Percentiles rank a stretch among this genome's conserved stretches.
Evolutionary conservation across 1,140 invertebrate genomes (phyloP).

Genomic region (Xylocopa sonorina): DNA sequence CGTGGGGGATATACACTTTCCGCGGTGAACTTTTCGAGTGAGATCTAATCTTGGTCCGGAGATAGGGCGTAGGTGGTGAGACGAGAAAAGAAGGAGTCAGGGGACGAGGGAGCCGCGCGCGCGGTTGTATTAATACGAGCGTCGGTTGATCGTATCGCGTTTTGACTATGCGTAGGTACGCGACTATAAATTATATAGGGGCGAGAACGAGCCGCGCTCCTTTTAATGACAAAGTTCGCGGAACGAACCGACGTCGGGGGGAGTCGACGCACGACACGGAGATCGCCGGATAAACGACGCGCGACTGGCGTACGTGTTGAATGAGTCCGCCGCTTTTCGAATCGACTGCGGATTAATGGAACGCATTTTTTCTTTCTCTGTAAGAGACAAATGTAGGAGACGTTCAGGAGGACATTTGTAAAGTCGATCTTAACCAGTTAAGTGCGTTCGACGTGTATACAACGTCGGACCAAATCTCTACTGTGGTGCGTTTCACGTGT

Average conservation of each 20-base stretch:
- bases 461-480: no score
- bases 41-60: slow-evolving; percentile 47
- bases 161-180: slow-evolving; percentile 50
- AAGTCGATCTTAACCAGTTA: no score
- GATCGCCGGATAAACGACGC: slow-evolving; percentile 12
- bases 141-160: slow-evolving; percentile 44
- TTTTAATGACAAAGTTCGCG: slow-evolving; percentile 46
- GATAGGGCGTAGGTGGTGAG: slow-evolving; percentile 38
- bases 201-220: slow-evolving; percentile 26
- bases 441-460: no score
- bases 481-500: no score
- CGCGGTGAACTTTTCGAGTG: slow-evolving; percentile 42
- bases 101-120: background rate
- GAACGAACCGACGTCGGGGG: slow-evolving; percentile 13
- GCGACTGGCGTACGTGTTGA: background rate
- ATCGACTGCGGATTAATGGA: background rate
- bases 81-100: background rate
- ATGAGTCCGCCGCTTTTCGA: background rate
- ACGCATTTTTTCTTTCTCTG: no score
- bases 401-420: no score
- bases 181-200: slow-evolving; percentile 54
- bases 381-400: no score
- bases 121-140: slow-evolving; percentile 46
- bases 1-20: slow-evolving; percentile 48
- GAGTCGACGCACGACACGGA: background rate